These are phyloP conservation scores for Sylvia atricapilla DNA, from an alignment of 2,113 vertebrate species.

Conservation along the genomic window DNA sequence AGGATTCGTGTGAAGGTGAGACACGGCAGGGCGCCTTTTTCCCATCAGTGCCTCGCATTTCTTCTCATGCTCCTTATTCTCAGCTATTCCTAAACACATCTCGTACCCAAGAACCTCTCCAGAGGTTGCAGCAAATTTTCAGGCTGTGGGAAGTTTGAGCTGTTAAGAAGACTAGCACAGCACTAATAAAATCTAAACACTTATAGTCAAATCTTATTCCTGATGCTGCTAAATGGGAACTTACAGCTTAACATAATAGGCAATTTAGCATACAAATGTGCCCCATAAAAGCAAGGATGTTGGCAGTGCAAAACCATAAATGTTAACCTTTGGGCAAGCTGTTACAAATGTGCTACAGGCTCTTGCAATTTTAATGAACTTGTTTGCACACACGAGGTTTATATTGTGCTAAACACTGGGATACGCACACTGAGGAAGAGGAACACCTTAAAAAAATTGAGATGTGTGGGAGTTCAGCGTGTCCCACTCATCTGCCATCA, in stretches of 20 bases:
- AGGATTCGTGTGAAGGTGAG: constrained; percentile 37
- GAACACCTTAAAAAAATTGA: not conserved
- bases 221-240: constrained; percentile 74
- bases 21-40: constrained; percentile 19
- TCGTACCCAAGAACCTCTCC: not conserved
- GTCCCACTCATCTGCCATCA: not conserved
- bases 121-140: constrained; percentile 11
- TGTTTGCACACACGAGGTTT: constrained; percentile 67
- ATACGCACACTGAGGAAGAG: not conserved
- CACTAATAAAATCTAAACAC: constrained; percentile 76
- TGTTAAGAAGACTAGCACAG: constrained; percentile 58
- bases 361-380: constrained; percentile 75
- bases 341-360: constrained; percentile 74
- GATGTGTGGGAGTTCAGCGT: not conserved
- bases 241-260: constrained; percentile 75
- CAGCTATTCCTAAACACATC: not conserved
- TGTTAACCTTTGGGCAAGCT: constrained; percentile 77
- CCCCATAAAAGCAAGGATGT: constrained; percentile 75
- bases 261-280: constrained; percentile 80
- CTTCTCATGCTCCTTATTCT: not conserved
- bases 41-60: not conserved
- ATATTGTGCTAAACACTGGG: constrained; percentile 13
- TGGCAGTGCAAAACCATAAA: constrained; percentile 74
- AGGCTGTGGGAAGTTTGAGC: constrained; percentile 62
- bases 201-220: constrained; percentile 76